phyloP scores from a whole-genome alignment of 2,888 invertebrate species.

The Heliconius erato region DNA sequence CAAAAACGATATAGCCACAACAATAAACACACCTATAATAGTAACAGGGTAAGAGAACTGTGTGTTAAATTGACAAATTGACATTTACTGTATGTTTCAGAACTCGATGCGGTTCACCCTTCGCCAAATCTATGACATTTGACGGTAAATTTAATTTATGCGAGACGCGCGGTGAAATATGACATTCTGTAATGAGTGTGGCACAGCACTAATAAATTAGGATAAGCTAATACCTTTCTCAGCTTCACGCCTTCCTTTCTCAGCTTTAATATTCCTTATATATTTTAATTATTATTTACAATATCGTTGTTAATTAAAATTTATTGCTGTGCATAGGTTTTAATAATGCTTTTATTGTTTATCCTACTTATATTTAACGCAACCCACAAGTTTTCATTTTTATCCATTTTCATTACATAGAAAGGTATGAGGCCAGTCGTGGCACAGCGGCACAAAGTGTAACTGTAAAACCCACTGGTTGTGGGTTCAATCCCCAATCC shows the following conservation, averaged over 20 bases:
- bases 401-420: constrained; percentile 1
- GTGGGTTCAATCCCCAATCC: too few species aligned
- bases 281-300: too few species aligned
- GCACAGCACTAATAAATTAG: constrained; percentile 49
- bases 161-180: constrained; percentile 34
- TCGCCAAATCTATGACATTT: constrained; percentile 30
- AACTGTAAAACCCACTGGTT: too few species aligned
- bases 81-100: neutral
- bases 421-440: constrained; percentile 16
- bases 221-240: constrained; percentile 33
- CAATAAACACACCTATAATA: neutral
- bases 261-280: too few species aligned
- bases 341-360: too few species aligned
- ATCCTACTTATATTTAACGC: neutral
- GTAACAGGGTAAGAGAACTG: neutral
- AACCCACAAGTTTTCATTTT: neutral
- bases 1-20: neutral
- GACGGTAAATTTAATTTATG: constrained; percentile 42
- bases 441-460: too few species aligned
- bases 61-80: constrained; percentile 20
- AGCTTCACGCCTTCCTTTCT: too few species aligned
- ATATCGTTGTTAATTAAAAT: too few species aligned
- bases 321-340: too few species aligned
- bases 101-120: constrained; percentile 2
- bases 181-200: constrained; percentile 43